Evolutionary conservation across 2,888 invertebrate genomes (phyloP).

Genomic region (Galerucella nymphaeae): DNA sequence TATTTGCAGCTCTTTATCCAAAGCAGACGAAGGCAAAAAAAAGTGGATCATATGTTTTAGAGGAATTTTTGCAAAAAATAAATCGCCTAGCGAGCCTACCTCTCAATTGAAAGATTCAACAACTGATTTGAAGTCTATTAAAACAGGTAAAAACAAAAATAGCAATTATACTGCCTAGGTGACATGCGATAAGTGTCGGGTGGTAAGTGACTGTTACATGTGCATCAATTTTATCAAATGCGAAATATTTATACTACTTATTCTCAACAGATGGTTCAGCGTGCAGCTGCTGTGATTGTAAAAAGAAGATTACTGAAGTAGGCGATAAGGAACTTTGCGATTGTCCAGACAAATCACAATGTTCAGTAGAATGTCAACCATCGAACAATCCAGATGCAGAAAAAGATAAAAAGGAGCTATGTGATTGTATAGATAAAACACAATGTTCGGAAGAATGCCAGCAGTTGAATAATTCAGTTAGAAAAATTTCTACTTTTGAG

Average conservation of each 20-base stretch:
- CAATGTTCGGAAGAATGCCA: not conserved
- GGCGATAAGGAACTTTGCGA: not conserved
- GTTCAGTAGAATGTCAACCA: not conserved
- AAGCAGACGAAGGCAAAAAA: slow-evolving; percentile 1
- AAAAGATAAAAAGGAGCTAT: not conserved
- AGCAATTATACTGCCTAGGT: too few species aligned
- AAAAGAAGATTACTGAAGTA: not conserved
- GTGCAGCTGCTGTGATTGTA: not conserved
- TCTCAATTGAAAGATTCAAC: not conserved
- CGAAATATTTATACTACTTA: not conserved
- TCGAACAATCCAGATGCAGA: not conserved
- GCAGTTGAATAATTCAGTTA: not conserved
- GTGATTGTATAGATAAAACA: not conserved
- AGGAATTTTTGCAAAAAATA: slow-evolving; percentile 3
- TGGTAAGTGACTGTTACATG: too few species aligned
- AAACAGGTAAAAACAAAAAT: not conserved
- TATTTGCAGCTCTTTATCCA: slow-evolving; percentile 5
- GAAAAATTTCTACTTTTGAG: not conserved
- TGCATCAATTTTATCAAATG: not conserved
- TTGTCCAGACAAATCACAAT: not conserved
- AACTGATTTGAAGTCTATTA: not conserved
- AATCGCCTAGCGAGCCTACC: not conserved
- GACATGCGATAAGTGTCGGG: too few species aligned
- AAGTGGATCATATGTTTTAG: slow-evolving; percentile 8
- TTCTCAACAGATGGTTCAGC: not conserved